Conservation (phyloP, 2,888 invertebrate species). For the Platerodrilus igneus region DNA sequence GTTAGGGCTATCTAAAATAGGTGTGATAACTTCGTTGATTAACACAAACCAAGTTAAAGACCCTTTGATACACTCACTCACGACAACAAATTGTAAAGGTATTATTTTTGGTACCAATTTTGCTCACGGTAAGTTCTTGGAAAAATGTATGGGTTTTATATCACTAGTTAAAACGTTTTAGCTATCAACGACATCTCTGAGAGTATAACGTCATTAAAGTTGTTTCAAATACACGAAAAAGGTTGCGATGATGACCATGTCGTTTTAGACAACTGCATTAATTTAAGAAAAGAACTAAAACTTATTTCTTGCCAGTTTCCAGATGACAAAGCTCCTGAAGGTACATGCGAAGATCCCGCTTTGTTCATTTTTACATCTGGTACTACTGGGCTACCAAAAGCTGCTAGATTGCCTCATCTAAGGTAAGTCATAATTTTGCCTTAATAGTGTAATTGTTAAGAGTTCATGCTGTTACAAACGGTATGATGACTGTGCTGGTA, state of each 20-base stretch:
- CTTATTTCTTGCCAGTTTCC: not conserved
- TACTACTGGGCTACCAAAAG: constrained; percentile 95
- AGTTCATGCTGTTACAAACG: too few species aligned
- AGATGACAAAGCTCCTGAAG: not conserved
- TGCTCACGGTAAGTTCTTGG: constrained; percentile 31
- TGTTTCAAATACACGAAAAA: constrained; percentile 41
- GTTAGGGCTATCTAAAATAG: constrained; percentile 87
- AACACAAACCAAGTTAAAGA: constrained; percentile 83
- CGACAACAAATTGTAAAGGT: constrained; percentile 73
- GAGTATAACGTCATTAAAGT: constrained; percentile 22
- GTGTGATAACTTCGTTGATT: constrained; percentile 80
- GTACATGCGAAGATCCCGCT: not conserved
- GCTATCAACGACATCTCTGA: constrained; percentile 2
- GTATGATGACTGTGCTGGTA: too few species aligned
- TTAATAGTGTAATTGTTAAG: too few species aligned
- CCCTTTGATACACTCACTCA: constrained; percentile 77
- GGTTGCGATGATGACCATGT: too few species aligned
- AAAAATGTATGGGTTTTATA: not conserved
- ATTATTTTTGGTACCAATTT: constrained; percentile 70
- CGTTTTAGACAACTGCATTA: too few species aligned
- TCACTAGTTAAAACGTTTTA: not conserved
- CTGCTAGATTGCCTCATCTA: constrained; percentile 87
- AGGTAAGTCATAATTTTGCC: constrained; percentile 51
- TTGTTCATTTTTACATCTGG: constrained; percentile 91
- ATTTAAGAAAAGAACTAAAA: constrained; percentile 5